Evolutionary conservation across 2,888 invertebrate genomes (phyloP), one percentile per base, ranked within the genome.

Genomic region (Cryptocheilus praepositus): DNA sequence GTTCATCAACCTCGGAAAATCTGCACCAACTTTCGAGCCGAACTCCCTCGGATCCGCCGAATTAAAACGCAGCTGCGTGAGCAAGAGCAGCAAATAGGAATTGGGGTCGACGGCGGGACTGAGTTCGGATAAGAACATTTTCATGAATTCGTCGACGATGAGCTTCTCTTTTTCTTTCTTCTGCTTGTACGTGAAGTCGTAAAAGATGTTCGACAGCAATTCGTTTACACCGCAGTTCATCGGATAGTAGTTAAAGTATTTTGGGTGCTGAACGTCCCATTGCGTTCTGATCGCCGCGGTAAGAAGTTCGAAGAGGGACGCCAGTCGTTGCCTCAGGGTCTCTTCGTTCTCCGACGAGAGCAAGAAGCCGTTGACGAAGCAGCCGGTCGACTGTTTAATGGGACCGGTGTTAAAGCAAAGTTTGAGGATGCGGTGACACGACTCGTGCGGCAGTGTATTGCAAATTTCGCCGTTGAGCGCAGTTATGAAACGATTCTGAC

Each of bases 361-460:
- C 8, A 79, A 22, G 13, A 67, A 66, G 0, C 5, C 7, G 0
- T 1, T 11, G 2, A 70, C 7, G 1, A 53, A 21, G 15, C 65
- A 59, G 0, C 0, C 0, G 0, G 15, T 18, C 3, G 36, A n/a
- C 11, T 36, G 5, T 5, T 0, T 3, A 0, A 51, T 11, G 1
- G 62, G 0, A 0, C 15, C 1, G 0, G 0, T 0, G 0, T 61
- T 3, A 0, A 36, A 11, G 36, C 11, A 7, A 7, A 36, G 36
- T 11, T 36, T 7, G 8, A 36, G 36, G 11, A 36, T 7, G 7
- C 36, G 3, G 36, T 11, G 36, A 36, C 71, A 67, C 19, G 81
- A 74, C 13, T 82, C 71, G 1, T 85, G 83, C 0, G 81, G 59
- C 3, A 86, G 36, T 0, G 76, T 28, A 1, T 77, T 49, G n/a